These are phyloP conservation scores for Ceratitis capitata DNA, from an alignment of 1,140 invertebrate genomes.

Conservation along the genomic window DNA sequence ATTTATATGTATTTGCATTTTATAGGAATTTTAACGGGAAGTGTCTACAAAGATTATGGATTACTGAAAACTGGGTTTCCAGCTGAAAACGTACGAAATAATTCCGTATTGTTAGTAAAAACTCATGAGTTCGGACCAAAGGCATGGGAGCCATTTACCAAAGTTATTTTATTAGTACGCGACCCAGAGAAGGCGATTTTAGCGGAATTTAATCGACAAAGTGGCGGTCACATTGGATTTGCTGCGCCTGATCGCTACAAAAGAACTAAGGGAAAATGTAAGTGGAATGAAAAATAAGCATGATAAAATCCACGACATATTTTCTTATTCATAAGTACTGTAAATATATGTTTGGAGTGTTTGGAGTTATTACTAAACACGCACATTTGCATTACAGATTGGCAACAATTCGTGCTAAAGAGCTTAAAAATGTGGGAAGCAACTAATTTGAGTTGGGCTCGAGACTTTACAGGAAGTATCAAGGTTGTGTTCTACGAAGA, in stretches of 20 bases:
- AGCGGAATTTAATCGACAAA: conserved; percentile 78
- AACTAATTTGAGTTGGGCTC: conserved; percentile 76
- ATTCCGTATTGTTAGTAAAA: conserved; percentile 81
- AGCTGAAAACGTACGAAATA: conserved; percentile 78
- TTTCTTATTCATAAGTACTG: too few relatives aligned
- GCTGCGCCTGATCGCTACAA: conserved; percentile 73
- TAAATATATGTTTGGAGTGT: too few relatives aligned
- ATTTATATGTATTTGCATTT: background rate
- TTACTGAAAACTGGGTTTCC: conserved; percentile 80
- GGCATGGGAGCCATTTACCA: conserved; percentile 71
- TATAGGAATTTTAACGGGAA: conserved; percentile 77
- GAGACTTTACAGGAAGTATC: conserved; percentile 74
- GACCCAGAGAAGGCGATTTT: conserved; percentile 77
- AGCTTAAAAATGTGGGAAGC: conserved; percentile 75
- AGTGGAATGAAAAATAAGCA: too few relatives aligned
- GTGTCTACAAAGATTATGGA: conserved; percentile 81
- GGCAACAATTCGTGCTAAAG: conserved; percentile 76
- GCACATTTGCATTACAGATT: conserved; percentile 67
- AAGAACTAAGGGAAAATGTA: conserved; percentile 72
- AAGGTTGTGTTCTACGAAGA: conserved; percentile 79
- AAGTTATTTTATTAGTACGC: conserved; percentile 76
- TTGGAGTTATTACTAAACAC: too few relatives aligned
- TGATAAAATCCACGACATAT: too few relatives aligned
- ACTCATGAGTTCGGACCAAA: conserved; percentile 78
- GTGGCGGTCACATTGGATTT: conserved; percentile 77